A percentile compares a stretch with the other conserved stretches of the same genome.
phyloP scores from a whole-genome alignment of 2,113 vertebrate species.

The Chionomys nivalis region DNA sequence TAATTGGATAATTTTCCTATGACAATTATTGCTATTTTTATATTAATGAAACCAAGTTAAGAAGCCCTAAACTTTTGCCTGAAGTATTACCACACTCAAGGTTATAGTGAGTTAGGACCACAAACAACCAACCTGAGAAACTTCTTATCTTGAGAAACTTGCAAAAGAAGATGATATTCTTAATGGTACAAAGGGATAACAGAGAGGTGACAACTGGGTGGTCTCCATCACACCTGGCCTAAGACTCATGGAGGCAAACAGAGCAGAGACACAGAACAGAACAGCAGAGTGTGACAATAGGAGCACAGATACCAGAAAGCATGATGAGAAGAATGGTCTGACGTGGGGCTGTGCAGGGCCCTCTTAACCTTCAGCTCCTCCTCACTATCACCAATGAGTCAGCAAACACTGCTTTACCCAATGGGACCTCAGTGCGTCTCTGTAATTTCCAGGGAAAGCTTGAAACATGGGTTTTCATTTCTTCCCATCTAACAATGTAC shows the following conservation, averaged over 20 bases:
- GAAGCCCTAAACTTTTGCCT: too few species aligned
- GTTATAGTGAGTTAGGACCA: too few species aligned
- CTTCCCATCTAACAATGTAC: neutral
- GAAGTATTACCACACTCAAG: too few species aligned
- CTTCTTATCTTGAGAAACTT: too few species aligned
- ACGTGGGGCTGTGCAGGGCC: accelerated
- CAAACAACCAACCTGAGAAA: too few species aligned
- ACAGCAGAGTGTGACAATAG: too few species aligned
- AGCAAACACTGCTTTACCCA: too few species aligned
- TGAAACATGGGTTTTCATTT: neutral
- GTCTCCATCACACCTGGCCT: neutral
- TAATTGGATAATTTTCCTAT: neutral
- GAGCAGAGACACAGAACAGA: neutral
- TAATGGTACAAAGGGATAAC: neutral
- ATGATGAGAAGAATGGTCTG: accelerated
- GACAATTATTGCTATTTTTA: too few species aligned
- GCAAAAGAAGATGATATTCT: neutral
- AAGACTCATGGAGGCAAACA: neutral
- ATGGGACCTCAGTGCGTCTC: neutral
- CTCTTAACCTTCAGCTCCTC: too few species aligned
- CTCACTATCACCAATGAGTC: neutral
- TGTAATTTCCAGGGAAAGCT: neutral
- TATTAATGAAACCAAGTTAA: too few species aligned
- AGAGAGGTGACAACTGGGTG: neutral
- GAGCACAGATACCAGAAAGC: neutral